Evolutionary conservation across 2,113 vertebrate genomes (phyloP).

Genomic region (Saccopteryx bilineata): DNA sequence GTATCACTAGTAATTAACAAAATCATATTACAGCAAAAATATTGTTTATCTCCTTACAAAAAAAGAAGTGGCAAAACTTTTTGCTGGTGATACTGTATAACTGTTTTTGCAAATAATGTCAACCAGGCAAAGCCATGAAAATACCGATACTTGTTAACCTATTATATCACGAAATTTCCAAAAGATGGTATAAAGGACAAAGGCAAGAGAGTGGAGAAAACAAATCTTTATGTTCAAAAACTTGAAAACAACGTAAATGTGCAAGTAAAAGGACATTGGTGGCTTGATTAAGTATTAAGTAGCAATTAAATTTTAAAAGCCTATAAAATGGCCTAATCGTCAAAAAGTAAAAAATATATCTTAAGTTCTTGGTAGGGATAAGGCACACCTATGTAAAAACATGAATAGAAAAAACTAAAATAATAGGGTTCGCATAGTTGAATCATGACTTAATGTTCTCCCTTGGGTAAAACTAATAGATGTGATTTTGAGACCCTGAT

Average conservation of each 20-base stretch:
- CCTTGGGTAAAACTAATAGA: background rate
- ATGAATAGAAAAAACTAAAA: background rate
- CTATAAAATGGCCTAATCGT: background rate
- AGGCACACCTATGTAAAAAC: background rate
- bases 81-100: background rate
- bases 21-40: background rate
- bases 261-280: background rate
- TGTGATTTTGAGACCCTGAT: background rate
- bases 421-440: background rate
- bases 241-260: background rate
- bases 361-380: background rate
- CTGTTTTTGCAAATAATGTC: background rate
- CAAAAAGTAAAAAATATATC: background rate
- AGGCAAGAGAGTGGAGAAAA: background rate
- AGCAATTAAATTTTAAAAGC: background rate
- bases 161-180: background rate
- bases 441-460: background rate
- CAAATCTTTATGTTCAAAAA: background rate
- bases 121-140: conserved; percentile 52
- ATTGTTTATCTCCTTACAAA: background rate
- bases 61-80: background rate
- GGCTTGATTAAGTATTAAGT: background rate
- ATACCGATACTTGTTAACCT: background rate
- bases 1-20: background rate
- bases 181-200: background rate